Conservation (phyloP, 2,888 invertebrate species). For the Calliscelio sp. region DNA sequence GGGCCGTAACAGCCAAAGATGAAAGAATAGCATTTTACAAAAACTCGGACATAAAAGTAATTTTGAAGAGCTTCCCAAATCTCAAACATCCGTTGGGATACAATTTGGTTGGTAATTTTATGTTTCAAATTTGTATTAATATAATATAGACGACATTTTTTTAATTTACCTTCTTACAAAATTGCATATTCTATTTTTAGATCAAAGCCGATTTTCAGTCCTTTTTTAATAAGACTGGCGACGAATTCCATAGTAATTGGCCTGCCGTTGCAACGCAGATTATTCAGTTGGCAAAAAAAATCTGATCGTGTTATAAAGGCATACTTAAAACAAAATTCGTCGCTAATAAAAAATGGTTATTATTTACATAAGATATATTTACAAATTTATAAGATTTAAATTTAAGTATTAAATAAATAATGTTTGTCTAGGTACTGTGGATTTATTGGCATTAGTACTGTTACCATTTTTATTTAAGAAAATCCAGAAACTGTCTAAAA, state of each 20-base stretch:
- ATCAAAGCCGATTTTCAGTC: conserved; percentile 35
- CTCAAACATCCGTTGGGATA: conserved; percentile 53
- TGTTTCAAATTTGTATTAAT: background rate
- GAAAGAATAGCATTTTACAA: conserved; percentile 43
- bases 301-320: background rate
- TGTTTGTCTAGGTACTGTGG: conserved; percentile 23
- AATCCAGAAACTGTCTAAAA: conserved; percentile 14
- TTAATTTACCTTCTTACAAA: too few species aligned
- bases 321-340: conserved; percentile 20
- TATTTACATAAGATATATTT: background rate
- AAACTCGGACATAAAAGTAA: conserved; percentile 21
- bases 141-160: too few species aligned
- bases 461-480: conserved; percentile 42
- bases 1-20: conserved; percentile 30
- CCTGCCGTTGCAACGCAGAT: background rate
- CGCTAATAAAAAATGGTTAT: conserved; percentile 27
- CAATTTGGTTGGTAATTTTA: conserved; percentile 33
- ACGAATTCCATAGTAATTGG: conserved; percentile 28
- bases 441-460: conserved; percentile 22
- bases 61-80: conserved; percentile 43
- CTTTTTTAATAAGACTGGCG: conserved; percentile 15
- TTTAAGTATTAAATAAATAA: too few species aligned
- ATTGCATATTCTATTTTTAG: conserved; percentile 21
- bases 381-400: background rate
- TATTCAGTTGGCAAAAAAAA: conserved; percentile 29